Evolutionary conservation across 1,140 invertebrate species (phyloP).

Genomic region (Hycleus cichorii): DNA sequence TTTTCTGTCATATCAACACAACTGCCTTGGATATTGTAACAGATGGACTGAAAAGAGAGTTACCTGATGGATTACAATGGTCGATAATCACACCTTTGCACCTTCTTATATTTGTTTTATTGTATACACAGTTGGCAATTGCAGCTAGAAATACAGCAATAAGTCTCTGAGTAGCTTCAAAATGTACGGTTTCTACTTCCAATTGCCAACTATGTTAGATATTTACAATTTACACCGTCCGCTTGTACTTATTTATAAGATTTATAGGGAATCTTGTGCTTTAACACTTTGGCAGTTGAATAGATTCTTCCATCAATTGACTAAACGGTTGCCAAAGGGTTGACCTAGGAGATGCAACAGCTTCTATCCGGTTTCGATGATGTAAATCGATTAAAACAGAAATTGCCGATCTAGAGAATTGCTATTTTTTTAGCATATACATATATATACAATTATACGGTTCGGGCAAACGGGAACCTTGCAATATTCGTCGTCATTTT

Average conservation of each 20-base stretch:
- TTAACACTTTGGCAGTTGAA: neutral
- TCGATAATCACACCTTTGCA: neutral
- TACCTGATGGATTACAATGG: constrained; percentile 24
- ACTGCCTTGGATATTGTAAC: constrained; percentile 33
- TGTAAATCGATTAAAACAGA: neutral
- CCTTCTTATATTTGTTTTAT: neutral
- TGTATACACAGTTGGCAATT: neutral
- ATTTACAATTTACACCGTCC: neutral
- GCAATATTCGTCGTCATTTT: constrained; percentile 22
- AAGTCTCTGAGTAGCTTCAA: no score
- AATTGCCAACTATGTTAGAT: neutral
- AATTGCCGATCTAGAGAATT: constrained; percentile 13
- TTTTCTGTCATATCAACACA: constrained; percentile 17
- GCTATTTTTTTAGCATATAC: constrained; percentile 20
- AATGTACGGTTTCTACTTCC: neutral
- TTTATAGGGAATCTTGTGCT: neutral
- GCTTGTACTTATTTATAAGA: neutral
- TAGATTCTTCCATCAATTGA: no score
- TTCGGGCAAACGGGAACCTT: constrained; percentile 26
- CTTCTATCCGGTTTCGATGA: no score
- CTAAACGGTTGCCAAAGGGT: no score
- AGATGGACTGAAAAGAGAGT: constrained; percentile 35
- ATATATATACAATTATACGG: constrained; percentile 1
- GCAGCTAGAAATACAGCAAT: no score
- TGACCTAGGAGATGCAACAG: no score